These are phyloP conservation scores for Aramus guarauna DNA, from an alignment of 2,113 vertebrate genomes.

Conservation along the genomic window DNA sequence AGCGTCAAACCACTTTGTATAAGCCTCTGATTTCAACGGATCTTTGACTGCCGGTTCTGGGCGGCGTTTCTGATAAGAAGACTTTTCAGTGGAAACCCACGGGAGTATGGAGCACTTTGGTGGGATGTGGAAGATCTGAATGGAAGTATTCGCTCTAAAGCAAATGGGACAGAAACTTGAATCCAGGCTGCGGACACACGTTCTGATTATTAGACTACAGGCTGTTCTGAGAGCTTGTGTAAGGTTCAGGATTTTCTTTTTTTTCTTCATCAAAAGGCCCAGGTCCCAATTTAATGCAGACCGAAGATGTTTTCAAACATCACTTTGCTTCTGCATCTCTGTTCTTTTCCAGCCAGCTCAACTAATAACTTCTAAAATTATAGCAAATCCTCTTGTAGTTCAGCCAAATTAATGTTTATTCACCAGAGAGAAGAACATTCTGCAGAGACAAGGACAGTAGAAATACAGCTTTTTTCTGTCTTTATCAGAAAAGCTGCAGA, in stretches of 20 bases:
- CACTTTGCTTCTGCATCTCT: neutral
- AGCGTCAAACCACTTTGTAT: neutral
- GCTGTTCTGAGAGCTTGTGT: neutral
- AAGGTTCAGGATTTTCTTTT: neutral
- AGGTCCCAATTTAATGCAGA: neutral
- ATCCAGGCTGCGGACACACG: neutral
- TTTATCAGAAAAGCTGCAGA: neutral
- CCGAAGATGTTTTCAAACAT: neutral
- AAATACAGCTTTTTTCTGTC: neutral
- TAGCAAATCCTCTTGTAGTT: neutral
- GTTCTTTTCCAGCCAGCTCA: neutral
- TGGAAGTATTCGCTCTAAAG: neutral
- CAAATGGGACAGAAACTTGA: neutral
- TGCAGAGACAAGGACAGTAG: neutral
- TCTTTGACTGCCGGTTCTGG: neutral
- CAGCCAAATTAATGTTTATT: neutral
- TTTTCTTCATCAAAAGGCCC: neutral
- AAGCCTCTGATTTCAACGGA: neutral
- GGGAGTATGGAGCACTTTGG: accelerated
- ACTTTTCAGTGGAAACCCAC: neutral
- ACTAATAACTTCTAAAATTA: neutral
- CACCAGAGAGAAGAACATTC: neutral
- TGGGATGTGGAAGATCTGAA: too few relatives aligned
- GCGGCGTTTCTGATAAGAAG: neutral
- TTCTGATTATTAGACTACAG: neutral